A percentile compares a stretch with the other conserved stretches of the same genome.
phyloP scores from a whole-genome alignment of 2,113 vertebrate genomes.

The Cheirogaleus medius region DNA sequence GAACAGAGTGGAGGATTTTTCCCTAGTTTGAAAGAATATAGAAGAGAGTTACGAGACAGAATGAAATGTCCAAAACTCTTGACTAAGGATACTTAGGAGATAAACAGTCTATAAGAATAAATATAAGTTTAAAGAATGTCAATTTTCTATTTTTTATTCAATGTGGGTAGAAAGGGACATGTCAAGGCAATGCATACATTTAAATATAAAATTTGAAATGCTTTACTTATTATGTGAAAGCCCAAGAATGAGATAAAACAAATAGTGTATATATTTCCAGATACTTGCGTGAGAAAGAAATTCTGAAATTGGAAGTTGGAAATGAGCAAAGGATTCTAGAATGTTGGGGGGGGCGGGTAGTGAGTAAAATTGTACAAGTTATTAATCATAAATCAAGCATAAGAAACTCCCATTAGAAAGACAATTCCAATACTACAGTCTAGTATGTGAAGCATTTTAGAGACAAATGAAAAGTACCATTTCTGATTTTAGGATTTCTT shows the following conservation, averaged over 20 bases:
- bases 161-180: neutral
- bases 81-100: neutral
- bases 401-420: neutral
- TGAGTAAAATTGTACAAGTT: neutral
- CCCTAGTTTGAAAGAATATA: neutral
- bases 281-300: neutral
- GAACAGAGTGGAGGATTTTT: neutral
- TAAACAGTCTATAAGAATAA: neutral
- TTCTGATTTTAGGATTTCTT: neutral
- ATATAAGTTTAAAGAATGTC: neutral
- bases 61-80: constrained; percentile 1
- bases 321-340: neutral
- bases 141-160: neutral
- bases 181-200: neutral
- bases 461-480: neutral
- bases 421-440: neutral
- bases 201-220: constrained; percentile 20
- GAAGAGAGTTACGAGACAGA: neutral
- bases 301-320: neutral
- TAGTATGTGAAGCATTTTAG: neutral
- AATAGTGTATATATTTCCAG: neutral
- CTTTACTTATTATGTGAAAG: neutral
- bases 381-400: neutral
- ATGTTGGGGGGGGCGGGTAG: neutral
- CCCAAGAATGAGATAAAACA: neutral